Evolutionary conservation across 1,140 invertebrate species (phyloP), one percentile per base, ranked within the genome.

Genomic region (Rhagoletis zephyria): DNA sequence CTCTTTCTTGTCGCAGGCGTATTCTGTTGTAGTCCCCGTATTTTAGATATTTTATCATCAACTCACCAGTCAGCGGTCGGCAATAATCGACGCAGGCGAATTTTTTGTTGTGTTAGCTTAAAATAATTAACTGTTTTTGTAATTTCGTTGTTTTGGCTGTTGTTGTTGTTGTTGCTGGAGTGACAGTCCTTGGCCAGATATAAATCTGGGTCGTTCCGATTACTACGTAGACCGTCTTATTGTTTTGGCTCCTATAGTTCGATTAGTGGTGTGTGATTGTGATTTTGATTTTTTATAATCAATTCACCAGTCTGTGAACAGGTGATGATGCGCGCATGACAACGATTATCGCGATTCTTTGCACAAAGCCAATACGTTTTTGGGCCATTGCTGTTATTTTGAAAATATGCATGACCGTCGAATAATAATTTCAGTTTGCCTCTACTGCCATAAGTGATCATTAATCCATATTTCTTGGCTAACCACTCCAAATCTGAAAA

Each of bases 341-440:
- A 93, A 30, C 92, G 91, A 45, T 90, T 85, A 74, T 90, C 91
- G 1, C 92, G 89, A 88, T 93, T 93, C 4, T 89, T 88, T 5
- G 91, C 90, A 63, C 92, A 93, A 0, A 93, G 87, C 92, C 92
- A 93, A 88, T 93, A 93, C 0, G 92, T 93, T 87, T 93, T 92
- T 2, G 91, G 89, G 7, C 90, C 90, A 4, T 90, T 89, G 12
- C 89, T 89, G 74, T 93, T 93, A 60, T 93, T 93, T 0, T 91
- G 90, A 64, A 92, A 93, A 30, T 92, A 93, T 60, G 91, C 90
- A 60, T 87, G 92, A 12, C 91, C 91, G 51, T 89, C 90, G 88
- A 91, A 89, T 4, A 92, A 56, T 1, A 93, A 85, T 85, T 93
- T 93, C 1, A 92, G 92, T 81, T 93, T 93, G 12, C 92, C 92